Evolutionary conservation across 2,888 invertebrate genomes (phyloP), one percentile per base, ranked within the genome.

Genomic region (Pheosia gnoma): DNA sequence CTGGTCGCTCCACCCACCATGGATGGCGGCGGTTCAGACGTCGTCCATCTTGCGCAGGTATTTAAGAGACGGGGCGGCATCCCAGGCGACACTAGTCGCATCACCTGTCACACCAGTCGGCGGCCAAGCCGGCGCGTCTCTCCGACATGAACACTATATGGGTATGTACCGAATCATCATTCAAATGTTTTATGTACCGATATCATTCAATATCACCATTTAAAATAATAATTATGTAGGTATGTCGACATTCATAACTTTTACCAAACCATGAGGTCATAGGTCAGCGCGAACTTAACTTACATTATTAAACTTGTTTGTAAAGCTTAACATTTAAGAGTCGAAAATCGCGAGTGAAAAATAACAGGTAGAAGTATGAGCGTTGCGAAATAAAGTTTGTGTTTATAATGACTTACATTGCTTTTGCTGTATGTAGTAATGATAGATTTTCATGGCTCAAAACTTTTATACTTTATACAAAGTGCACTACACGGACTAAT

Each of bases 21-120:
- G 25, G 25, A 78, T 77, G 72, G 68, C 76, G 78, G 72, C 63
- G 68, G 70, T 72, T 60, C 71, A 66, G 68, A 61, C 61, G 68
- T 58, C 59, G 68, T 60, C 78, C 74, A 76, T 75, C 76, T 73
- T 70, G 67, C 70, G 71, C 74, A 75, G 77, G 80, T 91, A 91
- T 91, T 91, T 88, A 91, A 91, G 86, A 79, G 74, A 72, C 73
- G 77, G 68, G 65, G 66, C 80, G 75, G 71, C 66, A 72, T 72
- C 68, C 25, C 68, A 66, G 77, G 74, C 83, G 86, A 88, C 91
- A 91, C 85, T 89, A 82, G 77, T 75, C 80, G 77, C 79, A 78
- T 79, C 84, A 81, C 81, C 79, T 78, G 79, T 81, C 75, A 61
- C 74, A 79, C 75, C 79, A 78, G 79, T 74, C 77, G 75, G 76